Base-by-base conservation (phyloP, 92 coral and sea anemone genomes). In the Epizoanthus stellaris region DNA sequence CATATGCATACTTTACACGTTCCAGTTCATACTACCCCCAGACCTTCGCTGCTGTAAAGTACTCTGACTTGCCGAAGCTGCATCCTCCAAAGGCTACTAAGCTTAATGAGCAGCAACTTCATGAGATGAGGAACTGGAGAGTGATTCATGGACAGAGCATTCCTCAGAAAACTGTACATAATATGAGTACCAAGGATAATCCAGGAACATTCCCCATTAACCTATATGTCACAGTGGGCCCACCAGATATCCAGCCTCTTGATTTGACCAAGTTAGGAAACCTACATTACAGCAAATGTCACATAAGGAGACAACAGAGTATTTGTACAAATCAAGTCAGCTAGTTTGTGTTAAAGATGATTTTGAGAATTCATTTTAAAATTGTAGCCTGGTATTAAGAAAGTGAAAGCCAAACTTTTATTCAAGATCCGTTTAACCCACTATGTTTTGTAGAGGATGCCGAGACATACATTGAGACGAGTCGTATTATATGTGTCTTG, bases 211-310 rank as follows among this genome's bases (percentile, higher is more conserved):
- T 23, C 25, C 25, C 25, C 25, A 23, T 23, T 23, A 23, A 23
- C 25, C 25, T 23, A 23, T 23, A 23, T 23, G 25, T 0, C 25
- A 0, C 25, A 23, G 25, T 23, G 0, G 80, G 72, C 87, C 80
- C 87, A 17, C 87, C 87, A 83, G 79, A 71, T 11, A 80, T 83
- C 80, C 80, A 83, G 73, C 73, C 80, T 38, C 81, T 84, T 61
- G 81, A 62, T 84, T 84, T 73, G 60, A 84, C 81, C 81, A 40
- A 84, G 49, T 61, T 84, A 84, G 87, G 87, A 82, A 79, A 71
- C 61, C 72, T 69, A 57, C 87, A 81, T 67, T 82, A 72, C 80
- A 82, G 36, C 70, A 71, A 65, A n/a, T 82, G 71, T 79, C 87
- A 82, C 25, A 23, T 23, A 23, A 80, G 45, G 84, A 80, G 39